Base-by-base conservation (phyloP, 2,113 vertebrate genomes). In the Argyrosomus japonicus region DNA sequence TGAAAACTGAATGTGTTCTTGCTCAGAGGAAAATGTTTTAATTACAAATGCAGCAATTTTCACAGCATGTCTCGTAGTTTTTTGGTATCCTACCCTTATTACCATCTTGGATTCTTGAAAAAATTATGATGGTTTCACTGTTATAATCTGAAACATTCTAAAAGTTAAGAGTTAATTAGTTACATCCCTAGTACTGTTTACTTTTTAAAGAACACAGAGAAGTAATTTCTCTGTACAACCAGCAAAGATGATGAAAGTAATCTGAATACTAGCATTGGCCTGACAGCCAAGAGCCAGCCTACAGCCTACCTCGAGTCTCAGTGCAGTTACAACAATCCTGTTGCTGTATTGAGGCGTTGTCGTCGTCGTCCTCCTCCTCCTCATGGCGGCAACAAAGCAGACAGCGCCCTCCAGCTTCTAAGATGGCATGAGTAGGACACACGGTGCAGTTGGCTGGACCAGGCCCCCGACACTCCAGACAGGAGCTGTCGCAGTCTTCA, bases 321-420 rank as follows among this genome's bases (percentile, higher is more conserved):
- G 81, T 96, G 94, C 98, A 99, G 92, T 99, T 97, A 79, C 98
- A 99, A 88, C 98, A 98, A 23, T 97, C 96, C 57, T 90, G 89
- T 57, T 85, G 62, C 10, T 69, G 71, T 0, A 0, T 14, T 1
- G 4, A 2, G 5, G 3, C 48, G 21, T 56, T 67, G 27, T 78
- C 69, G 7, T 57, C 74, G 7, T 1, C 36, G 36, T 40, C 36
- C 8, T 68, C 82, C 14, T 48, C 79, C 0, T 87, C 68, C 4
- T 69, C 84, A 2, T 72, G 77, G 73, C n/a, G 90, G 84, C 98
- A 99, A 68, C 98, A 99, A 7, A 69, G 93, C 54, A 99, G 91
- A 89, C 98, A 99, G 83, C 95, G 96, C 65, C 95, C 92, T 11
- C 95, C 94, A 0, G 96, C 91, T 81, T 96, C 93, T 13, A 99